Percentiles rank a stretch among this genome's conserved stretches.
These are phyloP conservation scores for Seriola dumerili DNA, from an alignment of 2,113 vertebrate genomes.

Conservation along the genomic window DNA sequence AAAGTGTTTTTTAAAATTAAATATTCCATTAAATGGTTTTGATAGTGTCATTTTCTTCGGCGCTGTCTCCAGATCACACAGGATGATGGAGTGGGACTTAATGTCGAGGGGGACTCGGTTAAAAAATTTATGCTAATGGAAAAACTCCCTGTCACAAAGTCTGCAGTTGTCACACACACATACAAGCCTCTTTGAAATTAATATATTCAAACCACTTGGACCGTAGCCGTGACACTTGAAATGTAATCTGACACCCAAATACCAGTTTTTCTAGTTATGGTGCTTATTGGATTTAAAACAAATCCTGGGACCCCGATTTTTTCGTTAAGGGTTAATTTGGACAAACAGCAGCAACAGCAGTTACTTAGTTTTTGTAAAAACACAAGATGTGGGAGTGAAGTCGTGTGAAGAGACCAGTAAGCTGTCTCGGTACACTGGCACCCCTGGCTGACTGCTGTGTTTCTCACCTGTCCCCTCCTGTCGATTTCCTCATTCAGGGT, in stretches of 20 bases:
- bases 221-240: neutral
- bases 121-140: constrained; percentile 47
- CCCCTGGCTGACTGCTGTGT: neutral
- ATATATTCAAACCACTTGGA: constrained; percentile 17
- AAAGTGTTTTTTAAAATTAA: neutral
- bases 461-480: constrained; percentile 88
- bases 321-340: neutral
- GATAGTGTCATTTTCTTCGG: neutral
- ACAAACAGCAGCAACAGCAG: neutral
- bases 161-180: constrained; percentile 1
- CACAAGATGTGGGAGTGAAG: neutral
- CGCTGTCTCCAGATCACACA: neutral
- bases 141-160: neutral
- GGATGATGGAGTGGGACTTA: constrained; percentile 6
- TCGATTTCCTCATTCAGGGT: constrained; percentile 90
- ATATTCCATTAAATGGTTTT: constrained; percentile 6
- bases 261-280: neutral
- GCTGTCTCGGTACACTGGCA: too few species aligned
- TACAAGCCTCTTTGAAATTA: constrained; percentile 2
- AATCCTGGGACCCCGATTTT: neutral
- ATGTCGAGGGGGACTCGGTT: neutral
- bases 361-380: neutral
- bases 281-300: neutral
- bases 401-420: neutral
- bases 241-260: neutral